phyloP scores from a whole-genome alignment of 2,113 vertebrate species.

The Aepyceros melampus region DNA sequence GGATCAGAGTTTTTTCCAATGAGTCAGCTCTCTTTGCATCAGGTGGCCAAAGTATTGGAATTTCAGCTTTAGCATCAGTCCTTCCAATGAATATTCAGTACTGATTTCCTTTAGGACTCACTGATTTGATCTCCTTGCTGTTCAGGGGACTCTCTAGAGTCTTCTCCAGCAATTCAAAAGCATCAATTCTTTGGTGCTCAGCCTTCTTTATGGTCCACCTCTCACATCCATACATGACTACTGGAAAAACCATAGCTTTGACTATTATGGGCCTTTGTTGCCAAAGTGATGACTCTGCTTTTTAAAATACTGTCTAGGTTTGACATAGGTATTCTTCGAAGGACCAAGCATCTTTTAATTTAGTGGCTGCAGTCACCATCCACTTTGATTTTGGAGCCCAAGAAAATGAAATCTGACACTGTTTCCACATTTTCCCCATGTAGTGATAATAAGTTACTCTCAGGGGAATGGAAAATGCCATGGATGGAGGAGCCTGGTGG shows the following conservation, averaged over 20 bases:
- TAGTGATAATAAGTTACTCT: not conserved
- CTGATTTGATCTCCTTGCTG: not conserved
- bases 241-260: not conserved
- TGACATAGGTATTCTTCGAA: not conserved
- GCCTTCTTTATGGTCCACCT: not conserved
- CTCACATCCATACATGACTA: not conserved
- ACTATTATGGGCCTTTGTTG: not conserved
- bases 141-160: not conserved
- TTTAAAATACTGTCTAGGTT: not conserved
- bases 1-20: not conserved
- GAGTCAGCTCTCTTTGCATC: not conserved
- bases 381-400: not conserved
- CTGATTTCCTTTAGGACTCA: not conserved
- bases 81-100: not conserved
- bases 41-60: not conserved
- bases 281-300: not conserved
- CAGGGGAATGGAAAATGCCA: too few species aligned
- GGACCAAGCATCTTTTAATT: not conserved
- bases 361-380: not conserved
- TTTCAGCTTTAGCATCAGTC: not conserved
- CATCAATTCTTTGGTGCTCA: rapidly evolving
- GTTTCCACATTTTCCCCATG: not conserved
- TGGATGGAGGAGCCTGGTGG: too few species aligned
- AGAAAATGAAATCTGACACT: not conserved
- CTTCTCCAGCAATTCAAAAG: not conserved